Evolutionary conservation across 2,888 invertebrate species (phyloP).

Genomic region (Tetanocera ferruginea): DNA sequence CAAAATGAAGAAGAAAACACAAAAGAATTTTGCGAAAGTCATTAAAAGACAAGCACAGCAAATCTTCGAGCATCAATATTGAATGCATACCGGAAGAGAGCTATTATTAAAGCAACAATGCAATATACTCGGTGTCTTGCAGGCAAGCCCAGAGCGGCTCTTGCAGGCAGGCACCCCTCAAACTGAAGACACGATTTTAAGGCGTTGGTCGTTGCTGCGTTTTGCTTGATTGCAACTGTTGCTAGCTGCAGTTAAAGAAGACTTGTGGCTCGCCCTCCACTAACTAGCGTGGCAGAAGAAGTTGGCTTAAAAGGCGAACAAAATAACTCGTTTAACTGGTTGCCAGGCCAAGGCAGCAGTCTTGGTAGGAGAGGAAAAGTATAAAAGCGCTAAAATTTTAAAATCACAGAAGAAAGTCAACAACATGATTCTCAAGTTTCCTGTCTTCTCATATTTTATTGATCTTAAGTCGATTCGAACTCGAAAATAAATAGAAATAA

Average conservation of each 20-base stretch:
- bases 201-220: conserved; percentile 10
- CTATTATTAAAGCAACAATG: conserved; percentile 17
- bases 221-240: conserved; percentile 14
- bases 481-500: not conserved
- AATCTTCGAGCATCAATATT: not conserved
- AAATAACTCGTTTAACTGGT: conserved; percentile 6
- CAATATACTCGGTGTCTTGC: not conserved
- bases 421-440: not conserved
- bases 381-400: not conserved
- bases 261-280: not conserved
- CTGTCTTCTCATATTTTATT: too few relatives aligned
- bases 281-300: not conserved
- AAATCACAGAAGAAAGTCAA: not conserved
- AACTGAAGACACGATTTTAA: not conserved
- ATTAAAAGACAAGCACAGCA: not conserved
- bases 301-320: not conserved
- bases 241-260: conserved; percentile 6
- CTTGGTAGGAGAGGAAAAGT: not conserved
- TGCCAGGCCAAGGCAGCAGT: not conserved
- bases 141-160: not conserved
- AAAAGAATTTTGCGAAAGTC: not conserved
- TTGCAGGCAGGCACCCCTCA: not conserved
- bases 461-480: not conserved
- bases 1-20: not conserved
- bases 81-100: conserved; percentile 9